phyloP scores from a whole-genome alignment of 30 jellyfish, hydroid and myxozoan genomes.

The Aurelia aurita complex sp. Pacific region DNA sequence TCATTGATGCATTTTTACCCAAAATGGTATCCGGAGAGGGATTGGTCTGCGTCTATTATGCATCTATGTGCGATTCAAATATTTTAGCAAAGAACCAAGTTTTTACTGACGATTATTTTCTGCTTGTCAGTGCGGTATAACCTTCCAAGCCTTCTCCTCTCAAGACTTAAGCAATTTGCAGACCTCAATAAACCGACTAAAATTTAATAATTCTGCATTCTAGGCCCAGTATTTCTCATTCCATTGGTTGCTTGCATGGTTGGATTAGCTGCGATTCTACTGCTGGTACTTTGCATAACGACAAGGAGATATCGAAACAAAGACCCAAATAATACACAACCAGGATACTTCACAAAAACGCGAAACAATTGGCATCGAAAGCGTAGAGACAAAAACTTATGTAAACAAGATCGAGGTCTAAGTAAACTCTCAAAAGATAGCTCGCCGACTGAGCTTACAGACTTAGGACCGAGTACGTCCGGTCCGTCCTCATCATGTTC shows the following conservation, averaged over 20 bases:
- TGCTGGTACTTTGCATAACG: conserved; percentile 66
- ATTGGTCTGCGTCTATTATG: no score
- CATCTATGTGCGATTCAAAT: no score
- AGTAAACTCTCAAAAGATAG: conserved; percentile 18
- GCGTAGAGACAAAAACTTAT: conserved; percentile 45
- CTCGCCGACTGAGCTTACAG: conserved; percentile 80
- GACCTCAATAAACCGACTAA: no score
- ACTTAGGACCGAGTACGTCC: conserved; percentile 49
- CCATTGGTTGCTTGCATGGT: conserved; percentile 84
- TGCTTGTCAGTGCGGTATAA: no score
- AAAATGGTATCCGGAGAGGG: no score
- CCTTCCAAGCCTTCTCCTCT: no score
- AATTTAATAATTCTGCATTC: not conserved
- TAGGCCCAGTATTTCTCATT: conserved; percentile 71
- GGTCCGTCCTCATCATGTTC: conserved; percentile 35
- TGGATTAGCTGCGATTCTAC: conserved; percentile 58
- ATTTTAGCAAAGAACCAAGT: no score
- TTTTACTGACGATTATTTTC: no score
- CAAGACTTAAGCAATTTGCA: no score
- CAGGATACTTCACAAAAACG: conserved; percentile 67
- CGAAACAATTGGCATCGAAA: conserved; percentile 57
- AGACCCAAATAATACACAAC: conserved; percentile 22
- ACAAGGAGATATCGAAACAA: conserved; percentile 49
- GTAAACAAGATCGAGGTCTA: conserved; percentile 36
- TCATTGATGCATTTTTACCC: no score